Conservation (phyloP, 2,113 vertebrate genomes). For the Thymallus thymallus region DNA sequence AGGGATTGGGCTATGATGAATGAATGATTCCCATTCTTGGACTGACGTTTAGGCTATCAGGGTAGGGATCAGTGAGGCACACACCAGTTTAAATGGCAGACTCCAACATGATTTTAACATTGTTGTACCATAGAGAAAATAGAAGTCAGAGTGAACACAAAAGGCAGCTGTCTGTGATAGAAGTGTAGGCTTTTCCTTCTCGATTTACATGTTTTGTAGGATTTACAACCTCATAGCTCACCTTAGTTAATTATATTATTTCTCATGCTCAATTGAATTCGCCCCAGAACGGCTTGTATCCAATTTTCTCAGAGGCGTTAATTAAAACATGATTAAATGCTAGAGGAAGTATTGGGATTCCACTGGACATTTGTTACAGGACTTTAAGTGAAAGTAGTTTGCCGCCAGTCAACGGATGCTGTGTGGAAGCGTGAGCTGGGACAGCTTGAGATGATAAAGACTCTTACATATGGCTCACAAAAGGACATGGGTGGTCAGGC, state of each 20-base stretch:
- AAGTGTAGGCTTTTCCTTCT: conserved; percentile 15
- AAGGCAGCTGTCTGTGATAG: conserved; percentile 13
- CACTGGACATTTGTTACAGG: conserved; percentile 31
- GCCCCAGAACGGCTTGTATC: conserved; percentile 27
- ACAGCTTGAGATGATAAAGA: conserved; percentile 37
- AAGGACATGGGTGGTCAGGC: conserved; percentile 31
- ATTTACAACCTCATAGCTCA: conserved; percentile 24
- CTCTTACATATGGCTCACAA: conserved; percentile 25
- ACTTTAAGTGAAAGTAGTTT: conserved; percentile 29
- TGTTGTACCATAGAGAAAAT: neutral
- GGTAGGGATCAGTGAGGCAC: conserved; percentile 11
- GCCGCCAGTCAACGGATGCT: conserved; percentile 22
- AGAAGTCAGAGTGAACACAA: conserved; percentile 10
- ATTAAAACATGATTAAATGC: conserved; percentile 38
- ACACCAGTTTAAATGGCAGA: conserved; percentile 9
- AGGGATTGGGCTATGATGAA: conserved; percentile 41
- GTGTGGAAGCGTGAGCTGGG: conserved; percentile 10
- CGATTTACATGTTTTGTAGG: conserved; percentile 34
- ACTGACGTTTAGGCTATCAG: neutral
- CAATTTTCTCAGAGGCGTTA: conserved; percentile 34
- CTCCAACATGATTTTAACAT: conserved; percentile 19
- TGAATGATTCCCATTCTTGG: conserved; percentile 47
- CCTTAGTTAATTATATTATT: conserved; percentile 39
- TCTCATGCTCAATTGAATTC: conserved; percentile 28
- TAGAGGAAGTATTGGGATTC: conserved; percentile 22